phyloP scores from a whole-genome alignment of 35 echinoderm and acorn worm species.

The Anneissia japonica region DNA sequence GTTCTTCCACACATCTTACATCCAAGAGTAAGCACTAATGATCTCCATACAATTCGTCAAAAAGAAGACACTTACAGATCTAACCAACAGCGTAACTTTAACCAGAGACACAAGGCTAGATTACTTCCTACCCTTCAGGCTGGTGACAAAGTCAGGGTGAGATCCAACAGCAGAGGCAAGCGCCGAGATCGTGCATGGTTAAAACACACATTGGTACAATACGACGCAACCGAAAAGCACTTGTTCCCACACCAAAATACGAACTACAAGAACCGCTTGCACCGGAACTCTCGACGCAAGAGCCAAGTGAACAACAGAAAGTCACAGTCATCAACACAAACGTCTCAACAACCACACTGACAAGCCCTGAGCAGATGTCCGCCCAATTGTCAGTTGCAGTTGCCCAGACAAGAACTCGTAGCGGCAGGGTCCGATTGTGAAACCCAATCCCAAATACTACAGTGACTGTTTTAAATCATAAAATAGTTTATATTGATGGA shows the following conservation, averaged over 20 bases:
- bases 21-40: not conserved
- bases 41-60: not conserved
- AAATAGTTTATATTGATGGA: no score
- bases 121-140: not conserved
- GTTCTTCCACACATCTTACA: not conserved
- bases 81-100: not conserved
- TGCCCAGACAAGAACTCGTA: no score
- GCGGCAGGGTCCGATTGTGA: no score
- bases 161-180: not conserved
- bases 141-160: conserved; percentile 17
- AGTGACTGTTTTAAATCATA: no score
- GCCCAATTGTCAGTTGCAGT: no score
- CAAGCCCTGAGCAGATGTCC: no score
- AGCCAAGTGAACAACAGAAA: no score
- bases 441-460: no score
- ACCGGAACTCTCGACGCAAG: no score
- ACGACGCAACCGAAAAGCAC: not conserved
- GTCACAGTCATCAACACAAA: no score
- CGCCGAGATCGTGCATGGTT: not conserved
- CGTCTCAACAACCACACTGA: no score
- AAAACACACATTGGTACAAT: conserved; percentile 3
- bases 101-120: not conserved
- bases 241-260: not conserved
- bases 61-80: not conserved
- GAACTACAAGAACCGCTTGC: no score